Percentiles rank a stretch among this genome's conserved stretches.
Evolutionary conservation across 1,140 invertebrate species (phyloP).

Genomic region (Anastatus disparis): DNA sequence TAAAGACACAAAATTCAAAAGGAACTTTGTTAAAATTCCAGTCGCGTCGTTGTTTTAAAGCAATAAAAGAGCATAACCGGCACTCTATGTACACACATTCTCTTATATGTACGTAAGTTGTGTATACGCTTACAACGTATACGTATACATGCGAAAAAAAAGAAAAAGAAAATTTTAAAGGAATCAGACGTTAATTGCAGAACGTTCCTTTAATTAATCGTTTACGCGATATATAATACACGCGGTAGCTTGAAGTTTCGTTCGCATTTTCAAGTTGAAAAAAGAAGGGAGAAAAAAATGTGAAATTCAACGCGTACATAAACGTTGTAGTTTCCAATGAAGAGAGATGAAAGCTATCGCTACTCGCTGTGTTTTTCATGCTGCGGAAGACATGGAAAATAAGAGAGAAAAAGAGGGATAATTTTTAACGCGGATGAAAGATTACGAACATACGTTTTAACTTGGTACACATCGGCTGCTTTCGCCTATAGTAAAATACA

Average conservation of each 20-base stretch:
- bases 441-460: constrained; percentile 9
- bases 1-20: constrained; percentile 12
- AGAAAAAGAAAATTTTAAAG: too few species aligned
- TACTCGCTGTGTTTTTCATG: too few species aligned
- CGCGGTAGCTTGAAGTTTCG: neutral
- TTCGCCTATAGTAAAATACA: neutral
- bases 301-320: neutral
- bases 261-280: too few species aligned
- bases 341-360: neutral
- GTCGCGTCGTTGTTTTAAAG: neutral
- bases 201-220: constrained; percentile 31
- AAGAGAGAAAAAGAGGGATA: neutral
- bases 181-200: constrained; percentile 28
- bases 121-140: too few species aligned
- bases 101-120: neutral
- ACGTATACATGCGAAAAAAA: too few species aligned
- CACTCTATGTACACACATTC: too few species aligned
- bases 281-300: constrained; percentile 1
- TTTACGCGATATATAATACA: neutral
- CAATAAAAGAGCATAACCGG: constrained; percentile 13
- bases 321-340: neutral
- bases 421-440: constrained; percentile 6
- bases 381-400: neutral
- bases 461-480: too few species aligned
- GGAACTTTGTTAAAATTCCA: constrained; percentile 36